Conservation (phyloP, 2,888 invertebrate genomes). For the Diplazon laetatorius region DNA sequence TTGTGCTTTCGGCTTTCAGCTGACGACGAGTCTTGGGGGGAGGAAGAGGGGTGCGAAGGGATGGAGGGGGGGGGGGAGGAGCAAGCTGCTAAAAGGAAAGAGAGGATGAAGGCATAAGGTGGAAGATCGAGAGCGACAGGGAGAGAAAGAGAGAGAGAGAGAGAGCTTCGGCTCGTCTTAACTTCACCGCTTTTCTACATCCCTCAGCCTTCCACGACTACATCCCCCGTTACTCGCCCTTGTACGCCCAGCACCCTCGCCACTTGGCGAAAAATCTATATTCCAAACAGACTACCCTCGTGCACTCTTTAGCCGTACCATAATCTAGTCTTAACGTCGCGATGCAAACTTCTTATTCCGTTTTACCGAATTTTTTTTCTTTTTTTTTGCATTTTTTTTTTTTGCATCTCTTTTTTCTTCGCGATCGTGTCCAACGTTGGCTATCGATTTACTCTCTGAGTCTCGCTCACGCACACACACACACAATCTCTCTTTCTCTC, state of each 20-base stretch:
- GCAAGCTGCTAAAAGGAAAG: conserved; percentile 31
- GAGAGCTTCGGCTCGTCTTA: conserved; percentile 43
- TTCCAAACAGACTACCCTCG: conserved; percentile 15
- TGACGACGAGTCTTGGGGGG: conserved; percentile 37
- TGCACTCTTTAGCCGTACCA: not conserved
- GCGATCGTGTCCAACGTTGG: not conserved
- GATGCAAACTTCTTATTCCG: not conserved
- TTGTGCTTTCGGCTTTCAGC: conserved; percentile 68
- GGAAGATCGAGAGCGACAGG: too few relatives aligned
- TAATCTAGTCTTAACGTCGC: not conserved
- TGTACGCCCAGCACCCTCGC: conserved; percentile 23
- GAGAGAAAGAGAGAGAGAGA: too few relatives aligned
- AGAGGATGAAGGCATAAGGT: conserved; percentile 42
- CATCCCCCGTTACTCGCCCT: not conserved
- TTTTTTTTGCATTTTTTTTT: too few relatives aligned
- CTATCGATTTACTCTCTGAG: conserved; percentile 34
- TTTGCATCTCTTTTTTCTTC: not conserved
- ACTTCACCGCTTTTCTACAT: conserved; percentile 30
- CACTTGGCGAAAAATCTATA: conserved; percentile 47
- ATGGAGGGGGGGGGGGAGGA: not conserved
- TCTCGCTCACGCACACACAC: not conserved
- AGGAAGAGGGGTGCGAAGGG: not conserved
- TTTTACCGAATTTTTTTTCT: not conserved
- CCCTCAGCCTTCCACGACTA: conserved; percentile 23
- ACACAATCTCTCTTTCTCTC: not conserved